These are phyloP conservation scores for Rhogogaster chlorosoma DNA, from an alignment of 2,888 invertebrate genomes.

Conservation along the genomic window DNA sequence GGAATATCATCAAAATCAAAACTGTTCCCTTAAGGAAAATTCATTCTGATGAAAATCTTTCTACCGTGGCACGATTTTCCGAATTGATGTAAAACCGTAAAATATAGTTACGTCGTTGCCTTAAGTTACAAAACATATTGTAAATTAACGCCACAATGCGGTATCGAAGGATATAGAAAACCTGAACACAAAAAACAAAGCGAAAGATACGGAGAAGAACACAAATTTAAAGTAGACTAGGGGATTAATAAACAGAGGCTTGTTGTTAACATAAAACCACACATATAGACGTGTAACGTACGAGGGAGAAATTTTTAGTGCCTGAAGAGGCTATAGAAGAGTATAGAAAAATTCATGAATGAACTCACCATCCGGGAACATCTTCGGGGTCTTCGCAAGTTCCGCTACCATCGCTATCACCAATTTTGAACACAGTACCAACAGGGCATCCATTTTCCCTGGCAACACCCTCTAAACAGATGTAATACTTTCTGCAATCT, in stretches of 20 bases:
- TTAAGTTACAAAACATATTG: not conserved
- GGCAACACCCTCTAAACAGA: constrained; percentile 93
- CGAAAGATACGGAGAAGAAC: not conserved
- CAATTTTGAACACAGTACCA: constrained; percentile 97
- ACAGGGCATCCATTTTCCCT: constrained; percentile 97
- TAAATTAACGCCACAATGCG: not conserved
- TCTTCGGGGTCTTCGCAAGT: constrained; percentile 97
- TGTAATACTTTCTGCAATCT: constrained; percentile 97
- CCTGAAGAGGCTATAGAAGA: not conserved
- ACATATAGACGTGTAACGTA: not conserved
- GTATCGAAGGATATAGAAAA: not conserved
- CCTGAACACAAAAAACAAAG: not conserved
- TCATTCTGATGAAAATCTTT: too few species aligned
- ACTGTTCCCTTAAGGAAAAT: too few species aligned
- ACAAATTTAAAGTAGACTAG: not conserved
- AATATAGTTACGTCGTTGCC: too few species aligned
- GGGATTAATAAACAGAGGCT: not conserved
- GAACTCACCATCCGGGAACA: constrained; percentile 95
- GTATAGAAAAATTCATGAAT: not conserved
- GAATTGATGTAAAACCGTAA: too few species aligned
- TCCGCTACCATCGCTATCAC: constrained; percentile 92
- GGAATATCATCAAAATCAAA: too few species aligned
- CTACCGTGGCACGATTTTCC: too few species aligned
- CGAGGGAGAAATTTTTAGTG: not conserved
- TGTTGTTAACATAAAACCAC: not conserved